These are phyloP conservation scores for Tragelaphus oryx DNA, from an alignment of 2,797 vertebrate species.

Conservation along the genomic window DNA sequence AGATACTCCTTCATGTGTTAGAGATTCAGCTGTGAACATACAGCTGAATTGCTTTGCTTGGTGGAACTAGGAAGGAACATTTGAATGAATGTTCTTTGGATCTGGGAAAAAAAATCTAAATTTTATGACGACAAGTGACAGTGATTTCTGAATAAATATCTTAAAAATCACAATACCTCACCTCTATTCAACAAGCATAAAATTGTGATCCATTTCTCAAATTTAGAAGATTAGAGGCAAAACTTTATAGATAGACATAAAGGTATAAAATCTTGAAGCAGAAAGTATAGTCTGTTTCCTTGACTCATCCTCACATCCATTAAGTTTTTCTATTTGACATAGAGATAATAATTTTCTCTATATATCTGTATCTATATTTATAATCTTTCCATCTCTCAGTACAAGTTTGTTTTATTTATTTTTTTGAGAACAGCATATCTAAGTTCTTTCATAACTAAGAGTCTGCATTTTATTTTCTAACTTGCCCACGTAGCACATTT, in stretches of 20 bases:
- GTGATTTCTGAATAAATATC: constrained; percentile 18
- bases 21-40: background rate
- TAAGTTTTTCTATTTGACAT: constrained; percentile 39
- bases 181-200: background rate
- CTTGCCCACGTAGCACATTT: background rate
- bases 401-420: background rate
- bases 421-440: background rate
- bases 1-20: background rate
- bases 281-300: background rate
- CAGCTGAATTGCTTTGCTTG: background rate
- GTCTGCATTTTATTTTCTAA: constrained; percentile 11
- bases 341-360: constrained; percentile 31
- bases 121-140: constrained; percentile 4
- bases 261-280: constrained; percentile 7
- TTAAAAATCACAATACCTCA: constrained; percentile 17
- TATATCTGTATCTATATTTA: background rate
- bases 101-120: constrained; percentile 24
- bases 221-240: constrained; percentile 8
- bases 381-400: constrained; percentile 11
- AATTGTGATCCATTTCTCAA: constrained; percentile 32
- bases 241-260: constrained; percentile 12
- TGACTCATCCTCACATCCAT: background rate
- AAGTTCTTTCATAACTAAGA: constrained; percentile 14
- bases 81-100: constrained; percentile 37
- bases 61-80: constrained; percentile 9